phyloP scores from a whole-genome alignment of 2,113 vertebrate species.

The Bolborhynchus lineola region DNA sequence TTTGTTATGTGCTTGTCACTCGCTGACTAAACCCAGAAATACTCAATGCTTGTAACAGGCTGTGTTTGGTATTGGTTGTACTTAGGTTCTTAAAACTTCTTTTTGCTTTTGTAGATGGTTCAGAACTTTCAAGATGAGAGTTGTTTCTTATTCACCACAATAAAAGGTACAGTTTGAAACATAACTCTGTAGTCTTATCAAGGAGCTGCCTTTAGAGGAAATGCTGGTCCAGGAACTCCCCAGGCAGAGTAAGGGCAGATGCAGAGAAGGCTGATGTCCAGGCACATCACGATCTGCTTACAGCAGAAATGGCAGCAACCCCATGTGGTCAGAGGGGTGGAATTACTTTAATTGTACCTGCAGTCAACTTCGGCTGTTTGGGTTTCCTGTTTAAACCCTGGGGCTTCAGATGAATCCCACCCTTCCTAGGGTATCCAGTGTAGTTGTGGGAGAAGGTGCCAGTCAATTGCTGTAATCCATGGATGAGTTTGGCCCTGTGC shows the following conservation, averaged over 20 bases:
- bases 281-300: background rate
- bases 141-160: conserved; percentile 91
- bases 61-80: background rate
- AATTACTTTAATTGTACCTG: background rate
- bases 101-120: conserved; percentile 83
- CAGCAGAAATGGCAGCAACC: background rate
- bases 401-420: background rate
- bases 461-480: background rate
- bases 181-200: background rate
- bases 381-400: background rate
- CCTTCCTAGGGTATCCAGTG: fast-evolving
- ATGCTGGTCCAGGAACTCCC: too few species aligned
- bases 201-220: background rate
- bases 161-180: conserved; percentile 82
- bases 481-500: background rate
- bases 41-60: background rate
- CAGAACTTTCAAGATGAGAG: conserved; percentile 96
- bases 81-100: background rate
- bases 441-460: background rate
- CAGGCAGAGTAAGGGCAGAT: background rate
- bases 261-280: background rate
- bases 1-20: background rate
- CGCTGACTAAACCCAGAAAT: background rate
- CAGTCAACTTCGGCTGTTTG: background rate
- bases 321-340: background rate